These are phyloP conservation scores for Eristalis tenax DNA, from an alignment of 2,888 invertebrate genomes.

Conservation along the genomic window DNA sequence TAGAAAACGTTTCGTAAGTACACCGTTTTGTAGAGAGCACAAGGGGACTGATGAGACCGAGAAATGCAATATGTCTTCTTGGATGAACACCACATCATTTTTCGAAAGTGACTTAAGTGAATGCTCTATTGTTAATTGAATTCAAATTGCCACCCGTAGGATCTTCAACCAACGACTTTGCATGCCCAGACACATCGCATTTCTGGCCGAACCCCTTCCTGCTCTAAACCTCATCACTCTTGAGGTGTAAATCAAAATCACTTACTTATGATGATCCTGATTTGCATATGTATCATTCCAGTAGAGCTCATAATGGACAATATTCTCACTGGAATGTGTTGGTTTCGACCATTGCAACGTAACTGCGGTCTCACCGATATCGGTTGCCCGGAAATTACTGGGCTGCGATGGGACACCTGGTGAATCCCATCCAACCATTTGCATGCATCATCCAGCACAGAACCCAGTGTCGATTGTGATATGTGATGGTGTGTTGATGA, in stretches of 20 bases:
- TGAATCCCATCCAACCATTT: slow-evolving; percentile 22
- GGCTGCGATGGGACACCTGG: slow-evolving; percentile 98
- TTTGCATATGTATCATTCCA: slow-evolving; percentile 98
- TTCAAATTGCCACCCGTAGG: too few species aligned
- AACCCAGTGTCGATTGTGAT: slow-evolving; percentile 16
- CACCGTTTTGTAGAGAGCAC: too few species aligned
- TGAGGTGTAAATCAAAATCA: slow-evolving; percentile 56
- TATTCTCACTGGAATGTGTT: slow-evolving; percentile 94
- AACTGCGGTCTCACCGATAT: slow-evolving; percentile 94
- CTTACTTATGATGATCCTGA: slow-evolving; percentile 91
- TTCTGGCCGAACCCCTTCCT: background rate
- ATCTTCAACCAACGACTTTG: too few species aligned
- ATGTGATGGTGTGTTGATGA: slow-evolving; percentile 21
- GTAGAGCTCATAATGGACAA: slow-evolving; percentile 96
- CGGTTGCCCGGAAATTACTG: slow-evolving; percentile 91
- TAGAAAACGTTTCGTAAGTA: background rate
- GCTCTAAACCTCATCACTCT: background rate
- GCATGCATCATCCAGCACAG: slow-evolving; percentile 8
- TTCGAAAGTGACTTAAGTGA: too few species aligned
- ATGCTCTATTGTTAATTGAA: too few species aligned
- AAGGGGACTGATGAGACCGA: background rate
- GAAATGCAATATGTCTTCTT: background rate
- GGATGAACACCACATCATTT: too few species aligned
- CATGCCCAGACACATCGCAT: background rate
- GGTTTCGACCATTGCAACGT: slow-evolving; percentile 96